Base-by-base conservation (phyloP, 92 coral and sea anemone species). In the Epizoanthus stellaris region DNA sequence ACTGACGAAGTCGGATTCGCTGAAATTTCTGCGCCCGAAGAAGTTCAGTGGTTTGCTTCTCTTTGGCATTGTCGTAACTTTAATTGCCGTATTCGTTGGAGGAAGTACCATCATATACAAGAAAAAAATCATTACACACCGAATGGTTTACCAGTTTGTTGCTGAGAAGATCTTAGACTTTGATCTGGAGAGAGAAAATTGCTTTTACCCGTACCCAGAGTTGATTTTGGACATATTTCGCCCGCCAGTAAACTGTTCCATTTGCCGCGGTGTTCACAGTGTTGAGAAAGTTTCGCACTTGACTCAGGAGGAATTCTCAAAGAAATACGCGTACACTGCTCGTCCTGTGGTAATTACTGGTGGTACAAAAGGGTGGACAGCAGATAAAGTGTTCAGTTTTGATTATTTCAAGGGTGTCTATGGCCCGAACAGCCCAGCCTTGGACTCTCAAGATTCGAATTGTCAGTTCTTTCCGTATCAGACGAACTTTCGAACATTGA, bases 381-480 rank as follows among this genome's bases (percentile, higher is more conserved):
- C 99, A 0, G 58, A 83, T 9, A 72, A 92, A 49, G 80, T 91
- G 66, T 96, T 96, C 85, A 94, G 94, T 79, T 96, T 96, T 67
- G 92, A 93, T 70, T 96, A 90, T 54, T 96, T 96, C 80, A 96
- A 93, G 79, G 88, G 89, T 52, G 82, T 96, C 39, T 96, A 96
- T 61, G 88, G 91, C 0, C 89, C 93, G 13, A 89, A 91, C 19
- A 96, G 99, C 64, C 99, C 99, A 0, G 98, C 89, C 0, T 60
- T 96, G 54, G 86, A 92, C 8, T 68, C 90, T 16, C 91, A 70
- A 1, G 98, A 95, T 40, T 53, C 73, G 16, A 93, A 93, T 52
- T 96, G 99, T 67, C 99, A 96, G 80, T 96, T 96, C 83, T 96
- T 96, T 42, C 98, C 98, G 0, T 96, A 96, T 67, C 72, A 95